Percentiles rank a stretch among this genome's conserved stretches.
phyloP scores from a whole-genome alignment of 2,113 vertebrate genomes.

The Ammodramus savannarum region DNA sequence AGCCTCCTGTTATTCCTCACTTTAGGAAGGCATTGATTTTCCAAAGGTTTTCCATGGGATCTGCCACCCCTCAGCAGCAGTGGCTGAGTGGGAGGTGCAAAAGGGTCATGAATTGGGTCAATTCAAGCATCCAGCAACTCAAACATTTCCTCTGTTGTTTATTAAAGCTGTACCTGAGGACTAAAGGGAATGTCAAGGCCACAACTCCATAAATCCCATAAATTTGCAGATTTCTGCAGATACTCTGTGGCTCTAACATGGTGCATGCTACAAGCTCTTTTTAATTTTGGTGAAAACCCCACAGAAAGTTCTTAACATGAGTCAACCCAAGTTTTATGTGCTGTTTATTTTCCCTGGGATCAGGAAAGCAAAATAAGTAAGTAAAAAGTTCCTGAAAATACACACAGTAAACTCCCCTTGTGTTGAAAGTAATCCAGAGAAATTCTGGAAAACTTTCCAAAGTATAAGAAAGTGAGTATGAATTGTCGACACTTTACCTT shows the following conservation, averaged over 20 bases:
- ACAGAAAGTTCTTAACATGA: rapidly evolving
- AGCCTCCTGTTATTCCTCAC: not conserved
- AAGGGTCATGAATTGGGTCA: not conserved
- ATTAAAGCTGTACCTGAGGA: not conserved
- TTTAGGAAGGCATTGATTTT: not conserved
- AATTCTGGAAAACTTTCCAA: not conserved
- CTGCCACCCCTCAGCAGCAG: not conserved
- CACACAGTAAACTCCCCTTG: not conserved
- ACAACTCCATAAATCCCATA: not conserved
- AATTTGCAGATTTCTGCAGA: not conserved
- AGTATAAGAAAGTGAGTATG: not conserved
- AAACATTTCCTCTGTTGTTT: not conserved
- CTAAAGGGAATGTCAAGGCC: rapidly evolving
- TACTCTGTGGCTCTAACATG: not conserved
- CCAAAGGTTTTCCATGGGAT: not conserved
- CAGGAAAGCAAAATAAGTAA: not conserved
- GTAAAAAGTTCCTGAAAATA: not conserved
- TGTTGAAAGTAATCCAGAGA: not conserved
- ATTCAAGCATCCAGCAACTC: not conserved
- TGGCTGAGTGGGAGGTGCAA: not conserved
- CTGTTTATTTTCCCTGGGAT: not conserved
- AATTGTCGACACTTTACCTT: not conserved
- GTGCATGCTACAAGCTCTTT: not conserved
- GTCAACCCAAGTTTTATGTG: not conserved
- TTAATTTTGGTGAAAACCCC: not conserved